phyloP scores from a whole-genome alignment of 2,888 invertebrate species.

The Ennomos quercinarius region DNA sequence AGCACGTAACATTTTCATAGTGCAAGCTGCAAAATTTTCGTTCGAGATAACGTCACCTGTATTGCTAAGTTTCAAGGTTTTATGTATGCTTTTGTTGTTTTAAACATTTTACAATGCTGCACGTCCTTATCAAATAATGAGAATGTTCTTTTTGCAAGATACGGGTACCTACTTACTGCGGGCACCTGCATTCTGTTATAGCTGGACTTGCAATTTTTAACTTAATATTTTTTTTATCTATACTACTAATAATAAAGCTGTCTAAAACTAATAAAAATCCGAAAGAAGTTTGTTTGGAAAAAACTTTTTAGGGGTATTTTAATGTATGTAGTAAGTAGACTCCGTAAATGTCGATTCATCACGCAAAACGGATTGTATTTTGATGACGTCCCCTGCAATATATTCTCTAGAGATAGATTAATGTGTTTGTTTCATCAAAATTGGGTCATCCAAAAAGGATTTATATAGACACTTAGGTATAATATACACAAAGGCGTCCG shows the following conservation, averaged over 20 bases:
- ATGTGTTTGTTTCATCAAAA: too few species aligned
- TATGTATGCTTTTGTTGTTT: constrained; percentile 31
- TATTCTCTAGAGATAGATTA: too few species aligned
- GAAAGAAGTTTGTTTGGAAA: too few species aligned
- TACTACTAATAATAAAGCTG: neutral
- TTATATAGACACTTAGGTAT: too few species aligned
- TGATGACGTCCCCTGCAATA: too few species aligned
- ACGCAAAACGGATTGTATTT: too few species aligned
- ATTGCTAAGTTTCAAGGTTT: constrained; percentile 48
- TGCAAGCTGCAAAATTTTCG: constrained; percentile 56
- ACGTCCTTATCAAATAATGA: constrained; percentile 30
- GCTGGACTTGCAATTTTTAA: neutral
- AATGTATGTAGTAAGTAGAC: too few species aligned
- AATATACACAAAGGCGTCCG: too few species aligned
- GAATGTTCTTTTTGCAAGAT: constrained; percentile 11
- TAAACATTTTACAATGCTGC: constrained; percentile 22
- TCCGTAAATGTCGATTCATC: too few species aligned
- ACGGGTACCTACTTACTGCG: neutral
- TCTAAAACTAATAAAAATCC: too few species aligned
- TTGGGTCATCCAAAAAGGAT: too few species aligned
- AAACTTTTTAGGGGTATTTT: too few species aligned
- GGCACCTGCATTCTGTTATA: constrained; percentile 1
- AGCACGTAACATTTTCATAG: constrained; percentile 63
- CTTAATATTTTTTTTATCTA: neutral
- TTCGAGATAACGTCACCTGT: constrained; percentile 54